Conservation (phyloP, 2,797 vertebrate species). For the Chaetophractus vellerosus region DNA sequence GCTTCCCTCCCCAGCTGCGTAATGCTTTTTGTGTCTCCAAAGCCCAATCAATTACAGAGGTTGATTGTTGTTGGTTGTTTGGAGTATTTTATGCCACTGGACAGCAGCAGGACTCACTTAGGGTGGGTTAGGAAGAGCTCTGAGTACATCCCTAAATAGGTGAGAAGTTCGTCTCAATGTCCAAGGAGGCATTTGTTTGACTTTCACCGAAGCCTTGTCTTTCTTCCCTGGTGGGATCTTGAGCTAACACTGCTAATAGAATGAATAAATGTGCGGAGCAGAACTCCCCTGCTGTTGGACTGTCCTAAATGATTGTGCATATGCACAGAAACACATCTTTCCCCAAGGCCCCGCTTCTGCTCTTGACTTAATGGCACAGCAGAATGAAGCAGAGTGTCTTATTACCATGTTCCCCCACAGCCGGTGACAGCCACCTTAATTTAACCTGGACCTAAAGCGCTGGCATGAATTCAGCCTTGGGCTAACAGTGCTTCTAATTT, state of each 20-base stretch:
- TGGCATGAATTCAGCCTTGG: background rate
- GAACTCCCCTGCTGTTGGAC: fast-evolving
- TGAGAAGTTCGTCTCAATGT: background rate
- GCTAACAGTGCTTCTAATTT: background rate
- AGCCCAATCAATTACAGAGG: background rate
- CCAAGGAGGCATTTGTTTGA: background rate
- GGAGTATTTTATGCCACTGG: background rate
- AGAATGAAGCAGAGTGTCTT: background rate
- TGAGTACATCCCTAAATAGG: fast-evolving
- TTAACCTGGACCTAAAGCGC: constrained; percentile 57
- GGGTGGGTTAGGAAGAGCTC: background rate
- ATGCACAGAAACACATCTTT: background rate
- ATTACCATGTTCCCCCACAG: background rate
- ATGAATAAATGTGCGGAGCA: fast-evolving
- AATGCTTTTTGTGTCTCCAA: background rate
- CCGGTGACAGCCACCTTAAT: background rate
- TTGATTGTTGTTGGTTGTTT: background rate
- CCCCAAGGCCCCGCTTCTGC: background rate
- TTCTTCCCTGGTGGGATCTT: background rate
- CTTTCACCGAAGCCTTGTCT: background rate
- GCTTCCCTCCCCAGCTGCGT: background rate
- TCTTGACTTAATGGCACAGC: fast-evolving
- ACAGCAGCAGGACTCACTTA: background rate
- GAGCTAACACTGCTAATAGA: background rate
- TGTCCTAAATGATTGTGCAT: fast-evolving